Base-by-base conservation (phyloP, 1,140 invertebrate genomes). In the Lysiphlebus fabarum region DNA sequence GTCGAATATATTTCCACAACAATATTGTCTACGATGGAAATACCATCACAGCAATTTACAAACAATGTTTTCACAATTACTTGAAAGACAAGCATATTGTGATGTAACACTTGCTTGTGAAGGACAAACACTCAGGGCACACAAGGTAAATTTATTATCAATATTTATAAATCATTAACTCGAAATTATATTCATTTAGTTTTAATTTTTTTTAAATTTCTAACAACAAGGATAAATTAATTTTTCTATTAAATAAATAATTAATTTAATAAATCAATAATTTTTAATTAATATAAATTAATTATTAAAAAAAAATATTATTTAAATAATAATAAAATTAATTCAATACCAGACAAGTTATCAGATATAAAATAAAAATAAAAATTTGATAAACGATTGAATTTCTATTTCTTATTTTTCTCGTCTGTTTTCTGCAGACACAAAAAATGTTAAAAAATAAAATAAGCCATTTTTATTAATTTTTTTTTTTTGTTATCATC, bases 31-130 rank as follows among this genome's bases (percentile, higher is more conserved):
- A 61, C 82, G 90, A 78, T 93, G 92, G 92, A 93, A 93, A 72
- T 92, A 93, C 77, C 92, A 94, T 81, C 90, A 93, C 76, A 89
- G 87, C 63, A 94, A 94, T 77, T 82, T 94, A 58, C 87, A 92
- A 77, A 91, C 87, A 33, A 93, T 93, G 87, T 95, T 94, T 81
- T 90, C 90, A 48, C 90, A 93, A 73, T 81, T 95, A 59, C 79
- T 94, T 36, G 90, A 93, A 70, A 79, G 90, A 70, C 91, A 94
- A 70, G 87, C 90, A 60, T 95, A 95, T 79, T 92, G 93, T 80
- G 92, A 96, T 81, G 90, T 95, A 62, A 90, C 92, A 33, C 74
- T 95, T 56, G 92, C 91, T 65, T 95, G 92, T 75, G 92, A 93
- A 76, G 92, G 92, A 59, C 88, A 89, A 70, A 88, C 90, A 50